Evolutionary conservation across 1,140 invertebrate genomes (phyloP).

Genomic region (Coenobita brevimanus): DNA sequence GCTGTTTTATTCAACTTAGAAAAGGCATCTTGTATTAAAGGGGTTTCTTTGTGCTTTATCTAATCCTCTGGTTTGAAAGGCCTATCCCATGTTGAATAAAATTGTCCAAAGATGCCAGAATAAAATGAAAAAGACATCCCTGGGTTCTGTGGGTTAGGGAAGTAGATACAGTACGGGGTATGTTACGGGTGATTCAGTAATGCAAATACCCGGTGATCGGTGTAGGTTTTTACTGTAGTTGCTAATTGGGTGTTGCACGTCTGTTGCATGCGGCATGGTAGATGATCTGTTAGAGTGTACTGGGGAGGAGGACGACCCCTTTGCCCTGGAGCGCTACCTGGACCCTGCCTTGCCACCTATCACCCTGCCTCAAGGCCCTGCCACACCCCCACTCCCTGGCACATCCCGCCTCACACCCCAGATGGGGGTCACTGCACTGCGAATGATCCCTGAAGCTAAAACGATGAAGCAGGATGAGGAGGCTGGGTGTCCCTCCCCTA

Average conservation of each 20-base stretch:
- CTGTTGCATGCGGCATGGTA: constrained; percentile 65
- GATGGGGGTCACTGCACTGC: constrained; percentile 52
- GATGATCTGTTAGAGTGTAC: constrained; percentile 65
- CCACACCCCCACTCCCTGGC: constrained; percentile 36
- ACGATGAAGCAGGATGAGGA: constrained; percentile 38
- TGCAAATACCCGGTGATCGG: no score
- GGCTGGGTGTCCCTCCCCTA: constrained; percentile 43
- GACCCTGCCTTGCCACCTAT: constrained; percentile 33
- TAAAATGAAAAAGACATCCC: no score
- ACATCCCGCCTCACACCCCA: constrained; percentile 43
- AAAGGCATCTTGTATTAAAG: no score
- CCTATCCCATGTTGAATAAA: no score
- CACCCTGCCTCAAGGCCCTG: constrained; percentile 42
- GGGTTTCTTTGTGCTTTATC: no score
- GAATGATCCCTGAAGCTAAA: constrained; percentile 57
- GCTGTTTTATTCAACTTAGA: no score
- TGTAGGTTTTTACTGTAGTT: no score
- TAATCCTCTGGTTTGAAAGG: no score
- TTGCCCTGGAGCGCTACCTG: constrained; percentile 61
- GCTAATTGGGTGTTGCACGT: constrained; percentile 62
- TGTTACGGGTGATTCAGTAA: no score
- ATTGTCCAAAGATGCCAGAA: no score
- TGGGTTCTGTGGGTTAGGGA: no score
- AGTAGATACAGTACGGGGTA: no score
- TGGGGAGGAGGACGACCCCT: constrained; percentile 60